A percentile compares a stretch with the other conserved stretches of the same genome.
These are phyloP conservation scores for Notocelia uddmanniana DNA, from an alignment of 2,888 invertebrate species.

Conservation along the genomic window DNA sequence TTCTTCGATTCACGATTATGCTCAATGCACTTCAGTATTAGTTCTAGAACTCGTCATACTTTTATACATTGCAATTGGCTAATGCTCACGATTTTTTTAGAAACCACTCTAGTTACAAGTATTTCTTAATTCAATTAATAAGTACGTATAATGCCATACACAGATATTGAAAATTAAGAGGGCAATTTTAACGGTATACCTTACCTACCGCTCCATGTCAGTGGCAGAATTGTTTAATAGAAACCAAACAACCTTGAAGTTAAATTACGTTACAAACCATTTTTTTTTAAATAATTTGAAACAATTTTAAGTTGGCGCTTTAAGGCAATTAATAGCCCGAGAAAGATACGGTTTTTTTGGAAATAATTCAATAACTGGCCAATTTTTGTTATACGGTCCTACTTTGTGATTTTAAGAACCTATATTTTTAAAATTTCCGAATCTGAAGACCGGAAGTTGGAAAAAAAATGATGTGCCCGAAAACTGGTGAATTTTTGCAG, in stretches of 20 bases:
- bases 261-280: conserved; percentile 57
- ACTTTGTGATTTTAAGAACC: too few species aligned
- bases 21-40: background rate
- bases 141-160: conserved; percentile 20
- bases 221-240: conserved; percentile 52
- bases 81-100: conserved; percentile 1
- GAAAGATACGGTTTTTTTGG: too few species aligned
- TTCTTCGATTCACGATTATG: background rate
- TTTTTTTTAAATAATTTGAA: conserved; percentile 23
- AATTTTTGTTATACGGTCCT: too few species aligned
- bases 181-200: conserved; percentile 34
- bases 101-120: conserved; percentile 1
- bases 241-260: conserved; percentile 58
- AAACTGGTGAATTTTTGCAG: too few species aligned
- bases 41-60: background rate
- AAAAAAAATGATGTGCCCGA: too few species aligned
- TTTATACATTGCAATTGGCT: conserved; percentile 13
- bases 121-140: conserved; percentile 23
- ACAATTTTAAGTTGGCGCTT: conserved; percentile 32
- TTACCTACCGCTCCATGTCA: conserved; percentile 48
- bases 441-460: too few species aligned
- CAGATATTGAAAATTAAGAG: conserved; percentile 40
- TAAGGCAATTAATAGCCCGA: background rate
- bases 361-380: too few species aligned
- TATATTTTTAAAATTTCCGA: too few species aligned